Evolutionary conservation across 2,113 vertebrate species (phyloP).

Genomic region (Cygnus buccinator): DNA sequence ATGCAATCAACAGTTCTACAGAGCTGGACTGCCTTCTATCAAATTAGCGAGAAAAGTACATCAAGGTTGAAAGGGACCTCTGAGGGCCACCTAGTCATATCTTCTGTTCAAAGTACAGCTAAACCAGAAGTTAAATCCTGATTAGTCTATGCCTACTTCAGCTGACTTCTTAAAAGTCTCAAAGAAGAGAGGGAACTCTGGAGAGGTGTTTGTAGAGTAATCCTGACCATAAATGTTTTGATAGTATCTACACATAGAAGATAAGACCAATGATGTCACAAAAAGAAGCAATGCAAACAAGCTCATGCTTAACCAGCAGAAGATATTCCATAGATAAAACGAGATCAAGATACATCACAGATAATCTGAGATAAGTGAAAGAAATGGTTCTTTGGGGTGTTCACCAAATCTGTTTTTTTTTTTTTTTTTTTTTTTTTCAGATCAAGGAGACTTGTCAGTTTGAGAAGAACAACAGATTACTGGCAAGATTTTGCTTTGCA

Average conservation of each 20-base stretch:
- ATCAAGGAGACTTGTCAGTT: neutral
- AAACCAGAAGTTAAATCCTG: neutral
- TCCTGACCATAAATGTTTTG: neutral
- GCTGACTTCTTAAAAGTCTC: neutral
- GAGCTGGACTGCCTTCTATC: no score
- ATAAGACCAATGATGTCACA: neutral
- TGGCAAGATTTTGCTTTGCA: neutral
- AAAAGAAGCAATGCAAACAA: neutral
- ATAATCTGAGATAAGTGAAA: neutral
- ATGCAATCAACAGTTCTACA: neutral
- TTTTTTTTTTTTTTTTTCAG: neutral
- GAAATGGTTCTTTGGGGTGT: neutral
- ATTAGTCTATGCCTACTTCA: neutral
- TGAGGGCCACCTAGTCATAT: neutral
- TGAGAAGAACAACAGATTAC: neutral
- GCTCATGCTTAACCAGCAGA: neutral
- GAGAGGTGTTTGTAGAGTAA: accelerated
- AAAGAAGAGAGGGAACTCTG: neutral
- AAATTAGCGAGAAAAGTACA: neutral
- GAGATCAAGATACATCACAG: neutral
- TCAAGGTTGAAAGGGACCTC: neutral
- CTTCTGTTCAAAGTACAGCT: neutral
- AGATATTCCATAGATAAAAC: neutral
- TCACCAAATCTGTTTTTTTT: neutral
- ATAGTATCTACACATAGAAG: neutral